phyloP scores from a whole-genome alignment of 2,113 vertebrate genomes.

The Trogon melanurus region DNA sequence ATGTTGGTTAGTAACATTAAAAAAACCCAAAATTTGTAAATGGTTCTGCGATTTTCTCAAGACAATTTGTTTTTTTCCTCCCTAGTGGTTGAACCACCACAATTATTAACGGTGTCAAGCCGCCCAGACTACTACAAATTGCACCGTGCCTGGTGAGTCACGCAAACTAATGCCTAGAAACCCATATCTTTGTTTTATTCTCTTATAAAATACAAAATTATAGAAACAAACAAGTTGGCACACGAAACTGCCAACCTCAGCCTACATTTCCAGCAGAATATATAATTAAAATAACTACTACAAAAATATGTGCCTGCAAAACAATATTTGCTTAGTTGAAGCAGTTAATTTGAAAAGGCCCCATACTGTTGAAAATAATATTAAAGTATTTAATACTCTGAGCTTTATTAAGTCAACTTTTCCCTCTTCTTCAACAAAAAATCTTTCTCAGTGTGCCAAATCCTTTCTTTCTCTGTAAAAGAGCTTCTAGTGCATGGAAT shows the following conservation, averaged over 20 bases:
- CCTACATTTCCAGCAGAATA: conserved; percentile 22
- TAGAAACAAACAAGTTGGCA: conserved; percentile 64
- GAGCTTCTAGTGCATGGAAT: not conserved
- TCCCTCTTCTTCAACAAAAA: not conserved
- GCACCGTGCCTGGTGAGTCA: conserved; percentile 22
- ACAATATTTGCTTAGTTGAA: conserved; percentile 47
- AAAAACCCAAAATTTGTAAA: not conserved
- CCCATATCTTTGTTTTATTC: conserved; percentile 54
- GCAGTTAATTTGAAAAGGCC: conserved; percentile 18
- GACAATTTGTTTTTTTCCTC: conserved; percentile 1
- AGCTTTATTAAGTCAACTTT: conserved; percentile 29
- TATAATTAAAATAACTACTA: conserved; percentile 67
- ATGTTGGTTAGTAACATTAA: not conserved
- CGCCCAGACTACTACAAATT: conserved; percentile 26
- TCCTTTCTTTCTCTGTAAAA: not conserved
- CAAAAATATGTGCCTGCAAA: conserved; percentile 32
- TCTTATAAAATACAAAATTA: conserved; percentile 58
- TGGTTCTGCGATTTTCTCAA: not conserved
- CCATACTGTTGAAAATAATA: conserved; percentile 24
- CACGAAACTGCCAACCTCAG: conserved; percentile 26
- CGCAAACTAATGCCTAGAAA: conserved; percentile 37
- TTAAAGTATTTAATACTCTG: conserved; percentile 32
- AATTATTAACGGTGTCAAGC: conserved; percentile 30
- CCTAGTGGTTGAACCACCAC: not conserved
- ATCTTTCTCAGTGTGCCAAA: not conserved